Base-by-base conservation (phyloP, 2,113 vertebrate genomes). In the Zapornia atra region DNA sequence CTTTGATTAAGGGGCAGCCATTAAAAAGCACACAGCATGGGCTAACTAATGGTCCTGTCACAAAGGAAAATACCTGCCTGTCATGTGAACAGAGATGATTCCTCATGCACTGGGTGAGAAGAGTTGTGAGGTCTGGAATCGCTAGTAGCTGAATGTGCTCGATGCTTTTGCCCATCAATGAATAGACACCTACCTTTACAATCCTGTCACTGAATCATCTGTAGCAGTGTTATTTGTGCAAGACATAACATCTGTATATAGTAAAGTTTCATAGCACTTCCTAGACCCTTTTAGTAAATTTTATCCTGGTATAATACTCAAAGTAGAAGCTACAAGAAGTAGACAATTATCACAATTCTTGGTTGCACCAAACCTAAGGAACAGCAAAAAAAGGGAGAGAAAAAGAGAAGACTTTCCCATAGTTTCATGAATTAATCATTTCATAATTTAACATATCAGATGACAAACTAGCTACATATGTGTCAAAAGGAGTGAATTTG, bases 371-470 rank as follows among this genome's bases (percentile, higher is more conserved):
- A 93, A 46, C 40, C 56, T 25, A 89, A 63, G n/a, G 15, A 89
- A 86, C n/a, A 54, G 26, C 40, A 82, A 86, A 90, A 90, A 79
- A 61, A 33, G 2, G 7, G 28, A 65, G 18, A 60, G 16, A 56
- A 46, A 88, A 68, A 79, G 8, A 54, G 2, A 69, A 40, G 22
- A 36, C 2, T 61, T 70, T 50, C 29, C 26, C 15, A 78, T 77
- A 44, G 80, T 61, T 2, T 65, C 12, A 75, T 42, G 88, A 90
- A 75, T 95, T 46, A 88, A 66, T 78, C 10, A 76, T 80, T 68
- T 59, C 75, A 71, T 78, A 79, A 59, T 85, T 92, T 87, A 97
- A 90, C 24, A 84, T 83, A 81, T 95, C 50, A 90, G 42, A 63
- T 88, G 28, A 85, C 61, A 95, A 96, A 78, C 19, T 38, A 75